Conservation (phyloP, 2,113 vertebrate genomes). For the Ptilonorhynchus violaceus region DNA sequence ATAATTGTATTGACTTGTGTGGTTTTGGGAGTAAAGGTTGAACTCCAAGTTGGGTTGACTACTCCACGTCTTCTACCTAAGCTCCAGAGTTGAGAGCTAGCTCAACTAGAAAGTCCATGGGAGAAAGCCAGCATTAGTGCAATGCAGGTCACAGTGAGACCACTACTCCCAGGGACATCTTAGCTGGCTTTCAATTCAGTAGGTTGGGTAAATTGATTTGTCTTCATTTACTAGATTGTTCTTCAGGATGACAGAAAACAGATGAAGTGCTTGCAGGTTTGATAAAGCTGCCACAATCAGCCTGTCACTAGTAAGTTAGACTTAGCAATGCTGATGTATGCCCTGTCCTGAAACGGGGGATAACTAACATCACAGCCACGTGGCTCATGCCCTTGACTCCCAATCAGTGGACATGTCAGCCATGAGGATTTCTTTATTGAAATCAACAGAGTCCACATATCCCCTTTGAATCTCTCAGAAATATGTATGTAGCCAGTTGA, state of each 20-base stretch:
- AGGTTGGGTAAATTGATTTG: background rate
- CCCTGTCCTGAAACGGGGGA: background rate
- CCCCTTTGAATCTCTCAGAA: background rate
- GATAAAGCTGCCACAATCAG: background rate
- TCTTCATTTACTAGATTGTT: background rate
- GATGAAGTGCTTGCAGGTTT: background rate
- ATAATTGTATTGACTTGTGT: background rate
- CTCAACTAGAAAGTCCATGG: background rate
- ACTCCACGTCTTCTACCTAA: background rate
- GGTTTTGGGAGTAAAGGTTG: background rate
- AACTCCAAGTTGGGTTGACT: background rate
- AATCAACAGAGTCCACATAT: background rate
- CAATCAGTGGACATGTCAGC: background rate
- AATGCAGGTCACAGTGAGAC: background rate
- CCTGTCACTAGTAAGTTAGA: background rate
- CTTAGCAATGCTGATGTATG: background rate
- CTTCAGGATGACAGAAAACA: background rate
- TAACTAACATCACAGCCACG: background rate
- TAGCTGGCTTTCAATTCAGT: background rate
- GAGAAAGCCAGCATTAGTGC: background rate
- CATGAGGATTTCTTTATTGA: background rate
- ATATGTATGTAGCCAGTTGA: background rate
- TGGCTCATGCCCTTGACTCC: background rate
- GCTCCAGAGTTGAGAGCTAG: background rate
- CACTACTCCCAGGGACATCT: background rate